These are phyloP conservation scores for Germaria angustata DNA, from an alignment of 2,888 invertebrate genomes.

Conservation along the genomic window DNA sequence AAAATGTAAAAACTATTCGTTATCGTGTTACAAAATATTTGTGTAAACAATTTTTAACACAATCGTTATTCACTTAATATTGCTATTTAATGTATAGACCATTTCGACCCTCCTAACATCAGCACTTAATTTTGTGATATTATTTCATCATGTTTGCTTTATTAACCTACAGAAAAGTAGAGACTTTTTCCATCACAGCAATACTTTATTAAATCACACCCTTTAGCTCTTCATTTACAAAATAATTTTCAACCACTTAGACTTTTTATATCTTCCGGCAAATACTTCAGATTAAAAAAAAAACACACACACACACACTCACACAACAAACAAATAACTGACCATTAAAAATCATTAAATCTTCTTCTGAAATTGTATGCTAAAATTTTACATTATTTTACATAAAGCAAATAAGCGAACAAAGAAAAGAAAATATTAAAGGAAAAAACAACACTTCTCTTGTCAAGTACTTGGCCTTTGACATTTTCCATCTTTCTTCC, in stretches of 20 bases:
- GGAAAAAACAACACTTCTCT: slow-evolving; percentile 11
- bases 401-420: background rate
- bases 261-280: background rate
- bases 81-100: too few species aligned
- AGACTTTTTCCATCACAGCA: too few species aligned
- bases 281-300: background rate
- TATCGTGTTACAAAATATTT: too few species aligned
- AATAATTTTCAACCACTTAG: background rate
- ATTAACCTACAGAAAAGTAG: too few species aligned
- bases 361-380: slow-evolving; percentile 7
- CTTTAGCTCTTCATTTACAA: slow-evolving; percentile 22
- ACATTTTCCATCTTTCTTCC: slow-evolving; percentile 46
- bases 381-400: slow-evolving; percentile 22
- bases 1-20: too few species aligned
- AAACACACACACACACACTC: too few species aligned
- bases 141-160: background rate
- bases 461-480: slow-evolving; percentile 55
- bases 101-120: too few species aligned
- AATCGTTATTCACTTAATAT: too few species aligned
- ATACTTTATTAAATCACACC: slow-evolving; percentile 5
- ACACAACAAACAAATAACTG: slow-evolving; percentile 2
- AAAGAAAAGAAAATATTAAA: background rate
- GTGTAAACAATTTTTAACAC: too few species aligned
- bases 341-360: slow-evolving; percentile 50
- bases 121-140: too few species aligned